Base-by-base conservation (phyloP, 2,113 vertebrate genomes). In the Pimephales promelas region DNA sequence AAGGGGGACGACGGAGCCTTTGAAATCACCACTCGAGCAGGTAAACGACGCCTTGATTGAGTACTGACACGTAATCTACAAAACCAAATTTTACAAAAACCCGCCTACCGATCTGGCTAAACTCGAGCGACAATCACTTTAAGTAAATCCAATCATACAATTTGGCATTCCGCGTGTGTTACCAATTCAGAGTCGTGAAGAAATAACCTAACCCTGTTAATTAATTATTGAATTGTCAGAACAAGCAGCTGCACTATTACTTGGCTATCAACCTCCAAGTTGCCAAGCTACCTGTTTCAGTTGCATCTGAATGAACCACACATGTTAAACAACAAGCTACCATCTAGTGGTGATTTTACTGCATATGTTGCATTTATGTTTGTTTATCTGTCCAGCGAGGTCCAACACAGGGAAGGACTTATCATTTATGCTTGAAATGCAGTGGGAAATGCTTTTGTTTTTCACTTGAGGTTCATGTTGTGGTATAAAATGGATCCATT, bases 1-100 rank as follows among this genome's bases (percentile, higher is more conserved):
- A 70, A 81, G 79, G 79, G 28, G 64, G 64, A 71, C 31, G 64
- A 71, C 31, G 79, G 22, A 81, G 79, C 28, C 64, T 81, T 81
- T 9, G 64, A 81, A 81, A 70, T 56, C 47, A 28, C 56, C 57
- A 70, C 64, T 81, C 22, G 14, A 81, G 47, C 79, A 81, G 79
- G 47, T 81, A 70, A 81, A 49, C 20, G 2, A 70, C 31, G 28
- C 61, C 64, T 81, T 81, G 64, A 81, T 71, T 70, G 64, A 70
- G 79, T 61, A 66, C 16, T 49, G 59, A 66, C 78, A 40, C 36
- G 54, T 70, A 54, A 56, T 36, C 11, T 8, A 13, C 61, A 79
- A 61, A 79, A 79, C 34, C 76, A 45, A 79, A n/a, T 47, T 62
- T 40, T 13, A 16, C 62, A 6, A 34, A 34, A 68, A 56, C 13